Evolutionary conservation across 92 coral and sea anemone species (phyloP).

Genomic region (Actinostola sp.): DNA sequence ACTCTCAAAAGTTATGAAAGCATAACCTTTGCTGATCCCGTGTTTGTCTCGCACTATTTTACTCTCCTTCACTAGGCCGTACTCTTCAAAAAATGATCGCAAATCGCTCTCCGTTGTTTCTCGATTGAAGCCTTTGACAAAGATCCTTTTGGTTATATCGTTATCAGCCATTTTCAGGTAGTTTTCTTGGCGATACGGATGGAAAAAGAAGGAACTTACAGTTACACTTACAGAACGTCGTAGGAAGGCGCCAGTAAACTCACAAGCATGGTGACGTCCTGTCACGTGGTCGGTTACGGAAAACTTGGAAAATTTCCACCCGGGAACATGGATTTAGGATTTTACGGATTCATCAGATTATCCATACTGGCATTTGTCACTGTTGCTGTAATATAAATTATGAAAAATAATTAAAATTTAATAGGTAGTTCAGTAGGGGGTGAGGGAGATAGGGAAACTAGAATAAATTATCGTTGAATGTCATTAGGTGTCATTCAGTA

Average conservation of each 20-base stretch:
- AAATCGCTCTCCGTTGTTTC: constrained; percentile 97
- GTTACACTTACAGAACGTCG: constrained; percentile 43
- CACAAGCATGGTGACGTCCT: constrained; percentile 8
- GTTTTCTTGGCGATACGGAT: not conserved
- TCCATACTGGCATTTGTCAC: no score
- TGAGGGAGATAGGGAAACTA: no score
- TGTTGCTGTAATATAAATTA: no score
- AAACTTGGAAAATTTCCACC: not conserved
- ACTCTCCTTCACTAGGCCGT: constrained; percentile 87
- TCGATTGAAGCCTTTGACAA: constrained; percentile 93
- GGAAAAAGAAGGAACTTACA: constrained; percentile 43
- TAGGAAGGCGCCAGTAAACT: constrained; percentile 8
- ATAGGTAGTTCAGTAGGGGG: no score
- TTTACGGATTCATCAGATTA: no score
- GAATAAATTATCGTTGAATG: no score
- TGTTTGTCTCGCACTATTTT: constrained; percentile 95
- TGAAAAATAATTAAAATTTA: no score
- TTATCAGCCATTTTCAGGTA: constrained; percentile 67
- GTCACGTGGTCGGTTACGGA: not conserved
- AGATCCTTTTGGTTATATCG: constrained; percentile 89
- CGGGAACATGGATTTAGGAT: no score
- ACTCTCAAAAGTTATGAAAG: constrained; percentile 96
- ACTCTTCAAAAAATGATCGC: constrained; percentile 85
- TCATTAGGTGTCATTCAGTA: no score
- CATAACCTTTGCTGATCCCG: constrained; percentile 97